Evolutionary conservation across 2,888 invertebrate genomes (phyloP).

Genomic region (Acholoe squamosa): DNA sequence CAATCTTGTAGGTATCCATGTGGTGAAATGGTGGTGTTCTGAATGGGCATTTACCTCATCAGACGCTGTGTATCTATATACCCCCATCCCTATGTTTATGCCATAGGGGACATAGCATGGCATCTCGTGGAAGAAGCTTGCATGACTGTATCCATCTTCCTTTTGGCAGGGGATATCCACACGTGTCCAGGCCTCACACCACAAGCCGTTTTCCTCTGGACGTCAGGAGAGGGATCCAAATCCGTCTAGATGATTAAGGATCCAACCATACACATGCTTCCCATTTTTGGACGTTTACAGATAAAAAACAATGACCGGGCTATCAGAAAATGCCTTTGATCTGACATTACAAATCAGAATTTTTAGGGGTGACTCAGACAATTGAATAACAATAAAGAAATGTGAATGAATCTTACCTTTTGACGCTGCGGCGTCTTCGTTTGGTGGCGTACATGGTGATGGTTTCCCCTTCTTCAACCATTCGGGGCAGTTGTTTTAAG

Average conservation of each 20-base stretch:
- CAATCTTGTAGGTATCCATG: neutral
- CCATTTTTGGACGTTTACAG: too few relatives aligned
- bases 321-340: too few relatives aligned
- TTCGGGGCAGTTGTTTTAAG: constrained; percentile 63
- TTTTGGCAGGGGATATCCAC: constrained; percentile 14
- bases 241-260: neutral
- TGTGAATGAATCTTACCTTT: constrained; percentile 89
- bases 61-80: neutral
- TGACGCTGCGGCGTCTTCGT: constrained; percentile 95
- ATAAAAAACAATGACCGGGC: too few relatives aligned
- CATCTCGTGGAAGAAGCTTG: neutral
- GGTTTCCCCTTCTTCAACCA: constrained; percentile 79
- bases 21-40: neutral
- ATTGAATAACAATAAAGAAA: too few relatives aligned
- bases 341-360: too few relatives aligned
- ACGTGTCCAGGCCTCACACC: constrained; percentile 2
- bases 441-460: constrained; percentile 97
- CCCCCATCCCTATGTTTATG: neutral
- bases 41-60: neutral
- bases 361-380: too few relatives aligned
- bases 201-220: neutral
- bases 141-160: constrained; percentile 7
- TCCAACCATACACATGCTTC: neutral
- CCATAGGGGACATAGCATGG: neutral
- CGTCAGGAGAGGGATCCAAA: neutral